These are phyloP conservation scores for Parthenolecanium corni DNA, from an alignment of 2,888 invertebrate species.

Conservation along the genomic window DNA sequence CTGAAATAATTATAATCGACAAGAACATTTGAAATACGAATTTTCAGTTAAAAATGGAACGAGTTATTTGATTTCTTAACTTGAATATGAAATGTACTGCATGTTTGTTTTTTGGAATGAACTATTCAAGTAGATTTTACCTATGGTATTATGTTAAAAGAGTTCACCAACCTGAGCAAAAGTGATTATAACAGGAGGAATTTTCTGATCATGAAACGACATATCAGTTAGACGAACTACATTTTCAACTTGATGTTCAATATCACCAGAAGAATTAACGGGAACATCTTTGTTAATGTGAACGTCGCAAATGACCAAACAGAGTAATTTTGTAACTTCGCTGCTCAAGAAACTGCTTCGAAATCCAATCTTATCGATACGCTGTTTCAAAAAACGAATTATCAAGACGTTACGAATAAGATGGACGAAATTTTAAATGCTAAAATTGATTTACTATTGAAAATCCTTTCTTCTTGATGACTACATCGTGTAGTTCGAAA, in stretches of 20 bases:
- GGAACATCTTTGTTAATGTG: slow-evolving; percentile 64
- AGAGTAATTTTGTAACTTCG: slow-evolving; percentile 71
- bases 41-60: no score
- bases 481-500: slow-evolving; percentile 60
- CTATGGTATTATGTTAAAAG: no score
- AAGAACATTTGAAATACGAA: no score
- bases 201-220: slow-evolving; percentile 45
- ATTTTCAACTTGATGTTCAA: slow-evolving; percentile 42
- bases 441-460: slow-evolving; percentile 49
- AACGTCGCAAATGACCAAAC: slow-evolving; percentile 68
- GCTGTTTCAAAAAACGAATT: slow-evolving; percentile 46
- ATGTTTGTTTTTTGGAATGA: no score
- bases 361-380: slow-evolving; percentile 71
- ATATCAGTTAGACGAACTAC: slow-evolving; percentile 24
- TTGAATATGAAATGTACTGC: no score
- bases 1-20: no score
- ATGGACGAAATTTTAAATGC: not conserved
- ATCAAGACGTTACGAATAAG: slow-evolving; percentile 4
- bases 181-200: slow-evolving; percentile 66
- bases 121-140: no score
- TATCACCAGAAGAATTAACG: slow-evolving; percentile 37
- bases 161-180: slow-evolving; percentile 58
- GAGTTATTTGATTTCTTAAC: no score
- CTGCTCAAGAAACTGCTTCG: slow-evolving; percentile 80
- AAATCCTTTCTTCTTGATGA: slow-evolving; percentile 65